A percentile compares a stretch with the other conserved stretches of the same genome.
These are phyloP conservation scores for Macrotis lagotis DNA, from an alignment of 2,113 vertebrate genomes.

Conservation along the genomic window DNA sequence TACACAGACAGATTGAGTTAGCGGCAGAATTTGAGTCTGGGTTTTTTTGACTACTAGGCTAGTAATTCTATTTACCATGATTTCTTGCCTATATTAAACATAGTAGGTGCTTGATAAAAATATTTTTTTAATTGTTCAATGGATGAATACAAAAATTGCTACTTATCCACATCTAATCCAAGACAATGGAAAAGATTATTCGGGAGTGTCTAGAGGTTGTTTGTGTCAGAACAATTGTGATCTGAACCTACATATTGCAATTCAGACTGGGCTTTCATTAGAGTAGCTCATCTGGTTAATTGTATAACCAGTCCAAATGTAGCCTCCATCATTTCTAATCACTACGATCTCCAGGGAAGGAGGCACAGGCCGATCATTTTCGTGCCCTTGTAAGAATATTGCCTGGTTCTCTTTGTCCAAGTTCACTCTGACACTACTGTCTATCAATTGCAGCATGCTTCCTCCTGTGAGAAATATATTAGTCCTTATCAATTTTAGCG, in stretches of 20 bases:
- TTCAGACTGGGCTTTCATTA: constrained; percentile 37
- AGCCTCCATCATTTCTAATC: constrained; percentile 9
- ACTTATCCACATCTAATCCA: constrained; percentile 42
- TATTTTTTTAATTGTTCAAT: constrained; percentile 18
- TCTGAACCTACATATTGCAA: constrained; percentile 30
- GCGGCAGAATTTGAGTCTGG: background rate
- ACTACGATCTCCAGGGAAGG: constrained; percentile 44
- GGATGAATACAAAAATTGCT: constrained; percentile 25
- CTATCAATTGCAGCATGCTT: constrained; percentile 21
- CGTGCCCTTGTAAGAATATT: constrained; percentile 4
- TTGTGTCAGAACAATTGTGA: constrained; percentile 54
- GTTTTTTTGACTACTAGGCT: background rate
- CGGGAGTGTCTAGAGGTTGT: constrained; percentile 44
- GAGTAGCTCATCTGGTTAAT: constrained; percentile 63
- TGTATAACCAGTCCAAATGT: constrained; percentile 34
- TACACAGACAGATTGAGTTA: background rate
- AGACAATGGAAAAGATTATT: constrained; percentile 44
- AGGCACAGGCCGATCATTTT: constrained; percentile 14
- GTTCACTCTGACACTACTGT: constrained; percentile 23
- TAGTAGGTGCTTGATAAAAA: constrained; percentile 6
- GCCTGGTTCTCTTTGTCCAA: background rate
- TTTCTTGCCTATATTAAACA: background rate
- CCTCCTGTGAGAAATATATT: constrained; percentile 23
- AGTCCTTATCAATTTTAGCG: background rate
- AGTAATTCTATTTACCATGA: background rate